Base-by-base conservation (phyloP, 2,797 vertebrate genomes). In the Ambastaia sidthimunki region DNA sequence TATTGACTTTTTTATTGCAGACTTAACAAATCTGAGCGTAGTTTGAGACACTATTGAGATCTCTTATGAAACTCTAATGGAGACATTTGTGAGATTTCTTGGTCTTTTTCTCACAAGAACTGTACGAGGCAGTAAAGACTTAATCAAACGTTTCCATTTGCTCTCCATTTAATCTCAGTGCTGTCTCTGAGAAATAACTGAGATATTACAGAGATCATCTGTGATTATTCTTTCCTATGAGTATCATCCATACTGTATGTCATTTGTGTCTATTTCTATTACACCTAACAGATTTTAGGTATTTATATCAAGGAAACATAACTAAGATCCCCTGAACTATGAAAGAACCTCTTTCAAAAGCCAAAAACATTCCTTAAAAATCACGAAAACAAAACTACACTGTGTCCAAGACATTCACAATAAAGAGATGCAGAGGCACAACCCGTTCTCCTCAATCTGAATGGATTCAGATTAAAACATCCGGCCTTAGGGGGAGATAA, bases 381-480 rank as follows among this genome's bases (percentile, higher is more conserved):
- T 21, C 25, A 44, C 15, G 44, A 59, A 44, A 62, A 50, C 55
- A 34, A 79, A 76, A 80, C 21, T 59, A 54, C 34, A 19, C 4
- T 67, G 19, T 76, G 16, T 62, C 55, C 11, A 72, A 44, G 15
- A 19, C 37, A 66, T 70, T 59, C 31, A 16, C 54, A 44, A 74
- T 62, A 18, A 66, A 78, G 34, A 48, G 13, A 62, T 80, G 48
- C 79, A 72, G 59, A 67, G 70, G 54, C 83, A 82, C 34, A 75
- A 60, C 57, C n/a, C 7, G 52, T 54, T 48, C 71, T 65, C 71
- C 73, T 76, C 50, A 28, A 66, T 70, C 50, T 80, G 60, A 80
- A 80, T 71, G 60, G 54, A 80, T 83, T 76, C 68, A 44, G 47
- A 71, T 71, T 74, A 78, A 75, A 73, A 80, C 70, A 62, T 59